Evolutionary conservation across 2,888 invertebrate genomes (phyloP), one percentile per base, ranked within the genome.

Genomic region (Aethes cnicana): DNA sequence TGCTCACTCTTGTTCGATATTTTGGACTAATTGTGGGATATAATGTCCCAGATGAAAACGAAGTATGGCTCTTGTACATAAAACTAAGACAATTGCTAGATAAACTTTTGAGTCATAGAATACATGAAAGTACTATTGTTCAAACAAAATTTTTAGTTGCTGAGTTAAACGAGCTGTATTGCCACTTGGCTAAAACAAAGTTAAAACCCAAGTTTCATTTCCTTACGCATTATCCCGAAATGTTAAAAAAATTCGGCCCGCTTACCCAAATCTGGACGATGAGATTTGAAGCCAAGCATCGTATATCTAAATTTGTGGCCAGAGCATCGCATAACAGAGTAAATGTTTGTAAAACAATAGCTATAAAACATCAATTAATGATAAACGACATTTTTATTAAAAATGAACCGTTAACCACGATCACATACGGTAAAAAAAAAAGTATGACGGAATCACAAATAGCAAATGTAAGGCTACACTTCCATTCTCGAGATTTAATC

Each of bases 231-330:
- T 58, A 58, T 28, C 54, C 47, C 2, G 7, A 4, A 18, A 48
- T 52, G 50, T 20, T 58, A 23, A 20, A 36, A 17, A 58, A 56
- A 9, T 56, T 55, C 52, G 58, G 58, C 6, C 58, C 58, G 3
- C 8, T 56, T 18, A 39, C 16, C n/a, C 43, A 54, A 25, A 36
- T 56, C 5, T 58, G 56, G 59, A 30, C 59, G 2, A 59, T 59
- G 56, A 36, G 59, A 21, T 59, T 57, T 44, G 56, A 59, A 48
- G 59, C 56, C 1, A 56, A 56, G 12, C 56, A 56, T 30, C 28
- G 56, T 11, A 17, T 58, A n/a, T 53, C 46, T 37, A 56, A 56
- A 42, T 23, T 54, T 23, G 25, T 39, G 1, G 55, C 58, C 3
- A 30, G 42, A 41, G 23, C 52, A 20, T 53, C 55, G 6, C 11